Conservation (phyloP, 2,888 invertebrate species). For the Oligia fasciuncula region DNA sequence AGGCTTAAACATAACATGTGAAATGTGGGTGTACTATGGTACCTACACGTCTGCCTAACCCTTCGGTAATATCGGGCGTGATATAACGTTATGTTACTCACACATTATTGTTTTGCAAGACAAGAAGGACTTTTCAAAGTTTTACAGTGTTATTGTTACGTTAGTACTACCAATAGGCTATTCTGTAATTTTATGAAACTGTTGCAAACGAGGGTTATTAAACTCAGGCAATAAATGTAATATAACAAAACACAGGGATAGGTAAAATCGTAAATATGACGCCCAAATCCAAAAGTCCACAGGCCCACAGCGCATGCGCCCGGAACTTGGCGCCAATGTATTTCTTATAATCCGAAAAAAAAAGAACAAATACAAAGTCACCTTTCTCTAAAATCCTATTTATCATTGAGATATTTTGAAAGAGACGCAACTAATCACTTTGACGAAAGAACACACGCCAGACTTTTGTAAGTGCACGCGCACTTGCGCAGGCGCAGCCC, state of each 20-base stretch:
- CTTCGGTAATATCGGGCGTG: neutral
- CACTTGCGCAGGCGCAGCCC: conserved; percentile 34
- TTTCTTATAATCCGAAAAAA: neutral
- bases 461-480: conserved; percentile 15
- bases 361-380: conserved; percentile 28
- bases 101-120: neutral
- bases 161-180: no score
- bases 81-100: no score
- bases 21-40: neutral
- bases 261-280: neutral
- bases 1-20: neutral
- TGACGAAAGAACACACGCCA: conserved; percentile 34
- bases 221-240: neutral
- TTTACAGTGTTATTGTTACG: no score
- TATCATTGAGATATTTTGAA: conserved; percentile 25
- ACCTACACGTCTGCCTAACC: neutral
- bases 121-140: neutral
- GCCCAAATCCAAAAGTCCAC: neutral
- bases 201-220: neutral
- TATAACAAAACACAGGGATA: neutral
- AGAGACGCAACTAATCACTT: conserved; percentile 29
- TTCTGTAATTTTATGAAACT: neutral
- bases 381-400: conserved; percentile 30
- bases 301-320: neutral
- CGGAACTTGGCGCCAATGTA: neutral